Percentiles rank a stretch among this genome's conserved stretches.
These are phyloP conservation scores for Holothuria glaberrima DNA, from an alignment of 35 echinoderm and acorn worm species.

Conservation along the genomic window DNA sequence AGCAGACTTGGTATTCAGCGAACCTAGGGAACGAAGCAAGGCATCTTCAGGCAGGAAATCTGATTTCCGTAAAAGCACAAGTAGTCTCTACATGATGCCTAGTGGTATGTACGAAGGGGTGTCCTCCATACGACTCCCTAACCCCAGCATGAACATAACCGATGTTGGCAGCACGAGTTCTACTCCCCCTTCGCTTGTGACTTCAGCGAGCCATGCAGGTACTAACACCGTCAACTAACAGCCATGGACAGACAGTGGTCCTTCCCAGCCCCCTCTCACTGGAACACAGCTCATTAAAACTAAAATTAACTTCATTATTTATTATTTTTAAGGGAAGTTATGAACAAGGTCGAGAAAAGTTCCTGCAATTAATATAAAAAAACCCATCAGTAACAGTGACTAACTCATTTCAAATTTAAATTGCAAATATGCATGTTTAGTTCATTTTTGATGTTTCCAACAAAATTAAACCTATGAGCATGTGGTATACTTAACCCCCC, in stretches of 20 bases:
- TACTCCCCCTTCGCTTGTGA: conserved; percentile 65
- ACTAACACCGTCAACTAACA: conserved; percentile 66
- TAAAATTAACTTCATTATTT: no score
- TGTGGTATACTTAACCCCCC: no score
- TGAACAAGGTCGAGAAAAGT: no score
- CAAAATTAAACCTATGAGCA: no score
- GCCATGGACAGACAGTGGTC: conserved; percentile 41
- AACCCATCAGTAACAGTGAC: no score
- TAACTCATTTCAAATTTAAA: no score
- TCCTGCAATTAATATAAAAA: no score
- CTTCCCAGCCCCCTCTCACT: background rate
- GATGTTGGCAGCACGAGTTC: conserved; percentile 73
- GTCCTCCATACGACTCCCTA: conserved; percentile 3
- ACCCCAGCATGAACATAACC: conserved; percentile 59
- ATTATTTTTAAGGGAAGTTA: no score
- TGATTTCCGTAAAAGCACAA: conserved; percentile 91
- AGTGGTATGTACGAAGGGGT: conserved; percentile 82
- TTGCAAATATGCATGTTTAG: no score
- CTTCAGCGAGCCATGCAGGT: conserved; percentile 63
- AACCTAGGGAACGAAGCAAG: conserved; percentile 77
- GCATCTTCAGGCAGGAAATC: conserved; percentile 68
- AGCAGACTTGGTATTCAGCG: conserved; percentile 76
- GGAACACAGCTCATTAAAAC: no score
- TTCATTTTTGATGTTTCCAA: no score
- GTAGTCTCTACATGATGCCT: conserved; percentile 74